A percentile compares a stretch with the other conserved stretches of the same genome.
Evolutionary conservation across 2,888 invertebrate genomes (phyloP).

Genomic region (Xestia ashworthii): DNA sequence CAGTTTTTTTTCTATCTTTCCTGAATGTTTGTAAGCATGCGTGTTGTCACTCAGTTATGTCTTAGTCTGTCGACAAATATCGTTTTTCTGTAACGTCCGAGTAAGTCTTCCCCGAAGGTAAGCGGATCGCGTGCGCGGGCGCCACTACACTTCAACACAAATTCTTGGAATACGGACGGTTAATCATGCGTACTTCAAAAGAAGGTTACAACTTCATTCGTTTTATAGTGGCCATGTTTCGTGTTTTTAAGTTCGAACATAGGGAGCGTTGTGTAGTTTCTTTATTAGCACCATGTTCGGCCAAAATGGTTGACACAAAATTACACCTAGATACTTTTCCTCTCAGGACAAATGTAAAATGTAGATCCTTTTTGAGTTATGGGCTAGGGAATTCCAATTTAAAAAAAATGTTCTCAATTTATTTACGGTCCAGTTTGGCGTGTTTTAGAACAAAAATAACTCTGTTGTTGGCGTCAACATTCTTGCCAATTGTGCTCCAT

Average conservation of each 20-base stretch:
- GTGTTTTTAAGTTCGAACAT: slow-evolving; percentile 23
- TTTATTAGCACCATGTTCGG: slow-evolving; percentile 31
- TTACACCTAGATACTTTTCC: not conserved
- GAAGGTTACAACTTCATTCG: slow-evolving; percentile 48
- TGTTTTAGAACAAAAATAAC: slow-evolving; percentile 17
- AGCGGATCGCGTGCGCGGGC: slow-evolving; percentile 73
- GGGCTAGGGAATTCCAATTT: not conserved
- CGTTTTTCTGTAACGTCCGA: slow-evolving; percentile 65
- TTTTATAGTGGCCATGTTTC: slow-evolving; percentile 18
- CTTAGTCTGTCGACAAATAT: slow-evolving; percentile 61
- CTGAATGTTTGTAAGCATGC: slow-evolving; percentile 51
- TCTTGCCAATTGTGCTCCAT: slow-evolving; percentile 24
- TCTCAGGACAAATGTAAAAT: not conserved
- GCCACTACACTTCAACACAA: slow-evolving; percentile 66
- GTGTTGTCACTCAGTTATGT: slow-evolving; percentile 56
- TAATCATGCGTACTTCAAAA: slow-evolving; percentile 58
- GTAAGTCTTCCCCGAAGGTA: slow-evolving; percentile 73
- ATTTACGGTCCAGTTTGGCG: not conserved
- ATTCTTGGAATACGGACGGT: slow-evolving; percentile 70
- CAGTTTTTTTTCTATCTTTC: slow-evolving; percentile 36
- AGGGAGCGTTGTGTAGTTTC: slow-evolving; percentile 11
- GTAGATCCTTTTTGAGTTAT: not conserved
- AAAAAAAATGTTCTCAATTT: not conserved
- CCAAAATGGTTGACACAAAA: not conserved
- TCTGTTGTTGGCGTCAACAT: slow-evolving; percentile 1